Percentiles rank a stretch among this genome's conserved stretches.
These are phyloP conservation scores for Diarsia rubi DNA, from an alignment of 2,888 invertebrate genomes.

Conservation along the genomic window DNA sequence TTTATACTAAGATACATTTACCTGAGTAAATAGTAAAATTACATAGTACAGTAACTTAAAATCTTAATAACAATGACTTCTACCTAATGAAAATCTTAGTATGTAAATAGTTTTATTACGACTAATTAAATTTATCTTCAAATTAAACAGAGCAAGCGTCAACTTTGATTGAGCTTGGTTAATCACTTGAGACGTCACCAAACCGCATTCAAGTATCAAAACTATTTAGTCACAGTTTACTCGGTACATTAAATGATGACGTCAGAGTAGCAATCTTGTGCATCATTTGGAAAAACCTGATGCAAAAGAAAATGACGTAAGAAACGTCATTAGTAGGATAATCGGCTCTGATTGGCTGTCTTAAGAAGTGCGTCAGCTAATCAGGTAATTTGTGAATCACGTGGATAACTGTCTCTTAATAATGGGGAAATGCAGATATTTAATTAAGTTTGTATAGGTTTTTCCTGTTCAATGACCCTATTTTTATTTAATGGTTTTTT, in stretches of 20 bases:
- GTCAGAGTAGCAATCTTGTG: conserved; percentile 22
- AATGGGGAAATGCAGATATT: background rate
- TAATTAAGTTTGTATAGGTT: background rate
- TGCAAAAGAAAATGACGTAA: conserved; percentile 27
- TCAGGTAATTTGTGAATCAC: conserved; percentile 15
- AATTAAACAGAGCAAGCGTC: conserved; percentile 23
- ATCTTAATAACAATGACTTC: background rate
- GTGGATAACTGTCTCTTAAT: background rate
- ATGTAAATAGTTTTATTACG: conserved; percentile 32
- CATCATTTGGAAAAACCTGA: conserved; percentile 13
- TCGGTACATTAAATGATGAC: conserved; percentile 12
- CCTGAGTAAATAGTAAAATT: background rate
- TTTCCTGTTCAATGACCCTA: background rate
- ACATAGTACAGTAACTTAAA: background rate
- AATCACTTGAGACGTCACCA: conserved; percentile 12
- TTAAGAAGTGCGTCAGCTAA: conserved; percentile 7
- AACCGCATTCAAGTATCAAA: conserved; percentile 28
- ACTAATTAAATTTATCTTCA: conserved; percentile 3
- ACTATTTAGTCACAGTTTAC: conserved; percentile 29
- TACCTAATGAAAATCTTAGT: conserved; percentile 20
- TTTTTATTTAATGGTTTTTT: background rate
- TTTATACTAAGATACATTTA: background rate
- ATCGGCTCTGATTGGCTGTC: conserved; percentile 36
- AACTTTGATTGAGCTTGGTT: conserved; percentile 12
- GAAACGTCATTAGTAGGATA: conserved; percentile 28